Base-by-base conservation (phyloP, 2,888 invertebrate genomes). In the Melitaea athalia region DNA sequence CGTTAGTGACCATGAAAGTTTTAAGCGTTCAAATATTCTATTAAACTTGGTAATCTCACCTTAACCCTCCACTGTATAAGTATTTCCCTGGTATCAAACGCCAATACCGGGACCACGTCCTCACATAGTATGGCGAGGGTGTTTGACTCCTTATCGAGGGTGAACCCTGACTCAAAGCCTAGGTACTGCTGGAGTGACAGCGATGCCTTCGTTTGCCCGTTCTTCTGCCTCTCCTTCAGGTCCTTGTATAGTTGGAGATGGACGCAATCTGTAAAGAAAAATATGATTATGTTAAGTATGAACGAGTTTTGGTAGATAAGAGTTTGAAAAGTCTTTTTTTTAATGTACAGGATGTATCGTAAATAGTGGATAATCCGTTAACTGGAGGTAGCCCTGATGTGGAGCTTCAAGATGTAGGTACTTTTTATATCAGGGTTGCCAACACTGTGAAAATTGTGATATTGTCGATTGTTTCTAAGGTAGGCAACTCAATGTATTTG, bases 211-310 rank as follows among this genome's bases (percentile, higher is more conserved):
- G 97, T 97, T 86, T 96, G 96, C 17, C 96, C 96, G 88, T 97
- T 96, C 86, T 96, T 96, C 92, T 96, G 96, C 61, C 97, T 93
- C 84, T 98, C 98, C 85, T 97, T 97, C 81, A 96, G 94, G 92
- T 98, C 98, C 79, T 97, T 95, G 93, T 97, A 98, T 61, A 98
- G 94, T 84, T 97, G 97, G 72, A 98, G 94, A 88, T 97, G 97
- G 73, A 98, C 95, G 84, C 97, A 97, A 89, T 98, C 98, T 98
- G 85, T 77, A 76, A 42, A 42, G 11, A 38, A n/a, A 42, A 11
- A 42, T 11, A 5, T 11, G 10, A 55, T 55, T n/a, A n/a, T n/a
- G n/a, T n/a, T n/a, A n/a, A n/a, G n/a, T n/a, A n/a, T n/a, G n/a
- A n/a, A n/a, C n/a, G n/a, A n/a, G n/a, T n/a, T n/a, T n/a, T n/a